Percentiles rank a stretch among this genome's conserved stretches.
phyloP scores from a whole-genome alignment of 2,888 invertebrate species.

The Aspidapion aeneum region DNA sequence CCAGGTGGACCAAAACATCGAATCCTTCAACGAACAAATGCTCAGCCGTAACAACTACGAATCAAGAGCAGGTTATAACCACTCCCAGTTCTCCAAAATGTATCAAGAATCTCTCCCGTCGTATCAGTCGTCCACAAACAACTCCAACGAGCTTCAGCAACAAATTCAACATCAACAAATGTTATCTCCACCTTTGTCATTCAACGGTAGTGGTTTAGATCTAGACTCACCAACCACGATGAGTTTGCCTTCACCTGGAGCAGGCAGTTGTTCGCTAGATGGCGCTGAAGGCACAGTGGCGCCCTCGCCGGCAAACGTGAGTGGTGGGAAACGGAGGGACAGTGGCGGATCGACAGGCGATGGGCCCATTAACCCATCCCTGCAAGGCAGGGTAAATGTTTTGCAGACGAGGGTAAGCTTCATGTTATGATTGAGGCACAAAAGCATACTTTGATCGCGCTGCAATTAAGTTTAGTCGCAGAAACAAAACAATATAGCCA shows the following conservation, averaged over 20 bases:
- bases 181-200: conserved; percentile 54
- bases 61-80: conserved; percentile 35
- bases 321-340: conserved; percentile 52
- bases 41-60: conserved; percentile 49
- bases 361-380: conserved; percentile 48
- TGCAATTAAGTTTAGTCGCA: conserved; percentile 3
- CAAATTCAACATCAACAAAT: conserved; percentile 63
- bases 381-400: conserved; percentile 63
- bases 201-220: conserved; percentile 63
- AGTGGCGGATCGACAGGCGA: conserved; percentile 27
- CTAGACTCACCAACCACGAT: conserved; percentile 74
- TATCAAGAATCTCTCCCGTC: conserved; percentile 45
- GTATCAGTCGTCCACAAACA: conserved; percentile 41
- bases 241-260: conserved; percentile 78
- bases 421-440: conserved; percentile 46
- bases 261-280: conserved; percentile 67
- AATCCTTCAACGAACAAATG: conserved; percentile 74
- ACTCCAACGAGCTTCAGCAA: conserved; percentile 50
- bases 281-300: conserved; percentile 56
- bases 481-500: background rate
- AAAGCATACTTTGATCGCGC: conserved; percentile 8
- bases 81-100: conserved; percentile 45
- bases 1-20: conserved; percentile 57
- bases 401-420: conserved; percentile 87
- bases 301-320: conserved; percentile 67